Percentiles rank a stretch among this genome's conserved stretches.
phyloP scores from a whole-genome alignment of 2,113 vertebrate genomes.

The Rhinoderma darwinii region DNA sequence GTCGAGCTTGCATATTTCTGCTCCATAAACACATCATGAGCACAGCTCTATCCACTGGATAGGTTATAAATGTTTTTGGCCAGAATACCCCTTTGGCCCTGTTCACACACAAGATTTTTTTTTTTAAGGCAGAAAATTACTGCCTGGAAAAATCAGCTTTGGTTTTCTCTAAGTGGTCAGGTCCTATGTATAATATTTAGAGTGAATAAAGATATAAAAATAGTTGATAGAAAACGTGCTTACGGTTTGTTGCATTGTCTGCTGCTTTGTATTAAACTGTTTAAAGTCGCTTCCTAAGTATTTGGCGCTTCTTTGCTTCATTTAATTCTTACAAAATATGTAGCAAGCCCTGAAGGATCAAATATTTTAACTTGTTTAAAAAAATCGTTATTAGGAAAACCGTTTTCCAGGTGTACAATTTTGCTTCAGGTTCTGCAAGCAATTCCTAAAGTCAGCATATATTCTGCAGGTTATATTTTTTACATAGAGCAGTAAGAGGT shows the following conservation, averaged over 20 bases:
- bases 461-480: background rate
- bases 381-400: background rate
- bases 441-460: constrained; percentile 24
- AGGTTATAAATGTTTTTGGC: no score
- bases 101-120: no score
- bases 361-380: constrained; percentile 19
- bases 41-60: no score
- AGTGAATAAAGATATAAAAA: background rate
- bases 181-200: background rate
- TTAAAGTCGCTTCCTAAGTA: background rate
- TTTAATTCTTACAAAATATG: background rate
- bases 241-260: background rate
- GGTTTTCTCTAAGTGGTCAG: no score
- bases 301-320: background rate
- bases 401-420: constrained; percentile 21
- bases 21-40: no score
- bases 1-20: no score
- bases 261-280: background rate
- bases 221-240: background rate
- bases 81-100: no score
- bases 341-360: constrained; percentile 1
- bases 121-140: no score
- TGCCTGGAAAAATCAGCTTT: no score
- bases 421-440: constrained; percentile 40
- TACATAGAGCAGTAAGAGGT: background rate